phyloP scores from a whole-genome alignment of 2,888 invertebrate genomes.

The Aspidiotus destructor region DNA sequence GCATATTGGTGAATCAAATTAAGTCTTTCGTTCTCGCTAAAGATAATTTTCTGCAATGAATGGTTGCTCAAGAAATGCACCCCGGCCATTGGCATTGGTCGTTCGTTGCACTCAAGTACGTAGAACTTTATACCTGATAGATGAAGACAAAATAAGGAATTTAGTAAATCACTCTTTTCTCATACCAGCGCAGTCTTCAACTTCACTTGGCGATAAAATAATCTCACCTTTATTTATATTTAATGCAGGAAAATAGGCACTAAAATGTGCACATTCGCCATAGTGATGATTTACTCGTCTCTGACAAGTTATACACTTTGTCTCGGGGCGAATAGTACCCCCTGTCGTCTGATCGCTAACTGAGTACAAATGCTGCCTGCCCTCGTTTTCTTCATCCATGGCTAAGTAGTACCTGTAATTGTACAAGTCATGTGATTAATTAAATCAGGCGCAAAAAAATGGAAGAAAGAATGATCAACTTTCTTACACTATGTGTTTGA shows the following conservation, averaged over 20 bases:
- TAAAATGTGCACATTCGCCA: slow-evolving; percentile 72
- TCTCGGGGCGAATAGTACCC: slow-evolving; percentile 57
- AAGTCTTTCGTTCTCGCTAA: slow-evolving; percentile 51
- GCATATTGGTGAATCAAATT: slow-evolving; percentile 37
- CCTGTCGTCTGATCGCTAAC: slow-evolving; percentile 57
- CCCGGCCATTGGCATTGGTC: slow-evolving; percentile 74
- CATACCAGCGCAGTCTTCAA: neutral
- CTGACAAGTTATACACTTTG: slow-evolving; percentile 80
- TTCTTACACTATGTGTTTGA: slow-evolving; percentile 65
- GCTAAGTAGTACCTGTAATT: slow-evolving; percentile 66
- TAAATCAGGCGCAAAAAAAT: neutral
- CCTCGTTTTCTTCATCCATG: slow-evolving; percentile 65
- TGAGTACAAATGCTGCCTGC: slow-evolving; percentile 71
- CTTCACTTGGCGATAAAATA: neutral
- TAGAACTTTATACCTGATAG: slow-evolving; percentile 43
- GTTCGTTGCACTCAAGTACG: slow-evolving; percentile 84
- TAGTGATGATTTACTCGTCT: slow-evolving; percentile 44
- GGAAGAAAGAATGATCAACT: slow-evolving; percentile 23
- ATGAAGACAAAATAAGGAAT: neutral
- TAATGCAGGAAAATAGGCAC: slow-evolving; percentile 35
- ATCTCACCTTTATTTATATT: slow-evolving; percentile 8
- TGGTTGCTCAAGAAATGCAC: slow-evolving; percentile 66
- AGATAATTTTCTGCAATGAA: slow-evolving; percentile 64
- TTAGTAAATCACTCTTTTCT: neutral
- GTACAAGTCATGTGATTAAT: neutral